Evolutionary conservation across 2,113 vertebrate genomes (phyloP).

Genomic region (Grallaria varia): DNA sequence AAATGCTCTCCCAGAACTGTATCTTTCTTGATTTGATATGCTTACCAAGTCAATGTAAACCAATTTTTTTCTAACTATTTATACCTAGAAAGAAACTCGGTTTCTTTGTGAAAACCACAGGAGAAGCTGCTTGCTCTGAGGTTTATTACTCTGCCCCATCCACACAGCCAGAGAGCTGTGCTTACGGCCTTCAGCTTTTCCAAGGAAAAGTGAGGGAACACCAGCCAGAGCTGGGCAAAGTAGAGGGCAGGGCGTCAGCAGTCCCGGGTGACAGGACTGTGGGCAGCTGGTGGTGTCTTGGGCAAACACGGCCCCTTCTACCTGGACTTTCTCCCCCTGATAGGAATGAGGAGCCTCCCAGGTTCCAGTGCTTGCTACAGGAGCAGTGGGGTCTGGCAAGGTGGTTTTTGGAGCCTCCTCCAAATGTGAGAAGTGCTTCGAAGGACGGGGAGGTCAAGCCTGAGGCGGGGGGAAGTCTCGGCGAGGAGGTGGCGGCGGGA

Average conservation of each 20-base stretch:
- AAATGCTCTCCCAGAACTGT: neutral
- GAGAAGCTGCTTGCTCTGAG: neutral
- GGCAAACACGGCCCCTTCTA: neutral
- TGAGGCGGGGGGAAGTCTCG: neutral
- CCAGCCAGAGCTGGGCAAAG: neutral
- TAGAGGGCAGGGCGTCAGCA: neutral
- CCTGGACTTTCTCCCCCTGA: neutral
- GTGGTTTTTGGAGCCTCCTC: neutral
- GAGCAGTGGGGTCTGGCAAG: neutral
- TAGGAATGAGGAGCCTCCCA: neutral
- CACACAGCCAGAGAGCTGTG: neutral
- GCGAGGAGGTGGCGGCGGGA: neutral
- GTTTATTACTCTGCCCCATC: neutral
- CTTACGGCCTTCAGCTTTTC: neutral
- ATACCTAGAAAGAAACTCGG: neutral
- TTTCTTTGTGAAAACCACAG: neutral
- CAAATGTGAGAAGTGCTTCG: neutral
- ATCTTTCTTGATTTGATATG: neutral
- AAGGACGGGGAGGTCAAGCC: neutral
- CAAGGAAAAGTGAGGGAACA: neutral
- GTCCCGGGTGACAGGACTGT: neutral
- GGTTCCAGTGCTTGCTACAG: fast-evolving
- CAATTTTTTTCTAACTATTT: neutral
- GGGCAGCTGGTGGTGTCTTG: neutral
- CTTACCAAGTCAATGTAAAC: neutral